Evolutionary conservation across 2,797 vertebrate species (phyloP).

Genomic region (Poeciliopsis infans): DNA sequence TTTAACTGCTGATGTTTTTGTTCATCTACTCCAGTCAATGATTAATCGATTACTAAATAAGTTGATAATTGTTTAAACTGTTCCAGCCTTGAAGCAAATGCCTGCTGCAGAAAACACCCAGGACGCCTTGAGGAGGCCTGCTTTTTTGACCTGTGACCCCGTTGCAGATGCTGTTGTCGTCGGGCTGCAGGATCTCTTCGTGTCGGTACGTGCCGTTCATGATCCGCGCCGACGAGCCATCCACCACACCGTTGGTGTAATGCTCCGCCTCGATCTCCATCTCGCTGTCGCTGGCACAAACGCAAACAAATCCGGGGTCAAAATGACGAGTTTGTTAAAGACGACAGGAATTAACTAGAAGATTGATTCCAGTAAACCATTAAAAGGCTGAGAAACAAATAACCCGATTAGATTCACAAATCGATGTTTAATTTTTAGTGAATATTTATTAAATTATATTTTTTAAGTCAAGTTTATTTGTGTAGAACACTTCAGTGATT

Average conservation of each 20-base stretch:
- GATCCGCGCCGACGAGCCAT: conserved; percentile 89
- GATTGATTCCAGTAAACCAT: too few relatives aligned
- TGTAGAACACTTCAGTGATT: too few relatives aligned
- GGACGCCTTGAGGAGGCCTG: background rate
- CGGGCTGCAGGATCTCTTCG: conserved; percentile 92
- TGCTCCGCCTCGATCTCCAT: conserved; percentile 98
- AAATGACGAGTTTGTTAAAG: background rate
- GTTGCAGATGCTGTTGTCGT: conserved; percentile 93
- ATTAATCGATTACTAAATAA: too few relatives aligned
- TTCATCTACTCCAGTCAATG: too few relatives aligned
- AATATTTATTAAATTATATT: too few relatives aligned
- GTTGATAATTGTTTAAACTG: too few relatives aligned
- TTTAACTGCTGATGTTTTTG: too few relatives aligned
- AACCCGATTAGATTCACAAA: too few relatives aligned
- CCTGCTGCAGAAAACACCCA: background rate
- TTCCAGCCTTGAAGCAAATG: background rate
- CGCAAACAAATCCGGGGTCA: conserved; percentile 3
- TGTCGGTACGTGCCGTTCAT: conserved; percentile 98
- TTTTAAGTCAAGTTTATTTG: too few relatives aligned
- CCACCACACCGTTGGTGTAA: conserved; percentile 92
- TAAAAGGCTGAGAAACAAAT: too few relatives aligned
- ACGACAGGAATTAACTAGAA: background rate
- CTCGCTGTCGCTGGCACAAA: conserved; percentile 89
- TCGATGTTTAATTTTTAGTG: too few relatives aligned
- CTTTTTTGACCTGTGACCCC: conserved; percentile 69